Evolutionary conservation across 2,113 vertebrate genomes (phyloP), one percentile per base, ranked within the genome.

Genomic region (Oryzias woworae): DNA sequence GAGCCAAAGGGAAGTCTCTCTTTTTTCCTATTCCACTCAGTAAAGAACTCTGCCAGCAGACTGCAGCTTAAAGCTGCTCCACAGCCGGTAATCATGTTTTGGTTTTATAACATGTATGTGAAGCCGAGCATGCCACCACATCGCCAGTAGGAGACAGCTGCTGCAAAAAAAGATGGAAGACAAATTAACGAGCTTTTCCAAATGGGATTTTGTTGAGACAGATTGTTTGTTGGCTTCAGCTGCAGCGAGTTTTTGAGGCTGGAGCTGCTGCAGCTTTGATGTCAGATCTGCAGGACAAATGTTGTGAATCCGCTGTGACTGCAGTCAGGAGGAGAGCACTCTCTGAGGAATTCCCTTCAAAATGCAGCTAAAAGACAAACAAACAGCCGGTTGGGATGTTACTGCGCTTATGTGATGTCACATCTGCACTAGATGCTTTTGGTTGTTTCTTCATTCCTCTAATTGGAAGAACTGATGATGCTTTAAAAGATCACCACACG

Each of bases 141-240:
- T 14, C 3, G 54, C 64, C 64, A 26, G 16, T 16, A 47, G 45
- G 20, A 18, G 31, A 24, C 17, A 51, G 26, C 43, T 22, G 31
- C 53, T 41, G 53, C 56, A 54, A 51, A 31, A 44, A 49, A 59
- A 61, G 41, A 26, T 16, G 46, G 41, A 56, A 52, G 1, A 23
- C n/a, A 56, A 51, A 56, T 56, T 66, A 61, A 61, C 51, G 70
- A 66, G 57, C 16, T 16, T 45, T 13, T 50, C 62, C 51, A 61
- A 66, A 73, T 61, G 41, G 20, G 59, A 54, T 16, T 73, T 53
- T 45, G 57, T 45, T 23, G n/a, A 43, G 12, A 61, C 62, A 55
- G 60, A 55, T 54, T 3, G 31, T 49, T 42, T 18, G n/a, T 28
- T 53, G 61, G 49, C 68, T 52, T 45, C 17, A 14, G 56, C 20